These are phyloP conservation scores for Priocnemis perturbator DNA, from an alignment of 2,888 invertebrate species.

Conservation along the genomic window DNA sequence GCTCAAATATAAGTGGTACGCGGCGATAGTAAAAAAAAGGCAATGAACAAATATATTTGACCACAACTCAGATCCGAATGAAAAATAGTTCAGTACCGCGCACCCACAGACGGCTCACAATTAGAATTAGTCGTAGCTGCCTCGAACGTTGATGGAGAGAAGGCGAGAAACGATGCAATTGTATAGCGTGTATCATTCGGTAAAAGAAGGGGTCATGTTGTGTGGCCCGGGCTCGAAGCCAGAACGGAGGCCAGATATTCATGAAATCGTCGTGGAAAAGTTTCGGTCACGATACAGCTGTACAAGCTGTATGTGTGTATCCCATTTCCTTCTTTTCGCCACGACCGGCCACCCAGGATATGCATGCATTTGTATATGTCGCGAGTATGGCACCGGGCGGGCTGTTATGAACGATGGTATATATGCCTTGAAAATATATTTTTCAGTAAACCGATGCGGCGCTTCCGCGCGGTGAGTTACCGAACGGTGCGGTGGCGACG, in stretches of 20 bases:
- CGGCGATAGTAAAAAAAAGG: constrained; percentile 17
- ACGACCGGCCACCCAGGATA: constrained; percentile 33
- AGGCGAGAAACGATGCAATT: constrained; percentile 1
- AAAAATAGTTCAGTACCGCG: too few species aligned
- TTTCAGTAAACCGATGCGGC: constrained; percentile 23
- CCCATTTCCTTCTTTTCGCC: constrained; percentile 42
- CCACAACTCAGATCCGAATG: too few species aligned
- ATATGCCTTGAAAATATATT: constrained; percentile 30
- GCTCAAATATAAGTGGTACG: background rate
- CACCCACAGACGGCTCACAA: too few species aligned
- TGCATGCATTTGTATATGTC: constrained; percentile 50
- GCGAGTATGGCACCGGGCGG: constrained; percentile 40
- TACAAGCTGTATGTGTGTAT: constrained; percentile 30
- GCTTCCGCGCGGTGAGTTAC: constrained; percentile 1
- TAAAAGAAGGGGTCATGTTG: constrained; percentile 13
- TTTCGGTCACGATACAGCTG: constrained; percentile 46
- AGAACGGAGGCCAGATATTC: constrained; percentile 41
- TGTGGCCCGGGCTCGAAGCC: constrained; percentile 32
- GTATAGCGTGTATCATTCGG: too few species aligned
- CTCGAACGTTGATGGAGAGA: background rate
- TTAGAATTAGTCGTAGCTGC: too few species aligned
- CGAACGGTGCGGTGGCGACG: too few species aligned
- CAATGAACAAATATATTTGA: too few species aligned
- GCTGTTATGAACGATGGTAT: constrained; percentile 24
- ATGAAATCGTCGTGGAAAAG: constrained; percentile 52